Conservation (phyloP, 2,113 vertebrate species). For the Ammodytes marinus region DNA sequence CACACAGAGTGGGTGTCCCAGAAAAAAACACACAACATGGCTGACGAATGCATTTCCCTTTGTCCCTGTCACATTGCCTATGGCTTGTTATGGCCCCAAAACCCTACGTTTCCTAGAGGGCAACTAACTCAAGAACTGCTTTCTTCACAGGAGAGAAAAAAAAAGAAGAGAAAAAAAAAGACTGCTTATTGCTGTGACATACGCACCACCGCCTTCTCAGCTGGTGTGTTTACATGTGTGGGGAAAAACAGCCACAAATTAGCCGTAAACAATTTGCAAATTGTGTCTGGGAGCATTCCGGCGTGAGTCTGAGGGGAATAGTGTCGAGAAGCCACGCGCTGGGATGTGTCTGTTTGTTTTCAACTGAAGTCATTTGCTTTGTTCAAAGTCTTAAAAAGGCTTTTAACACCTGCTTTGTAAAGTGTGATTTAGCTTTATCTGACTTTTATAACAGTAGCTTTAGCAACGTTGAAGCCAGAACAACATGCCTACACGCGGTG, state of each 20-base stretch:
- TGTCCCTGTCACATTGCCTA: conserved; percentile 70
- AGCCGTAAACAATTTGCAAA: conserved; percentile 68
- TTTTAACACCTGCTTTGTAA: conserved; percentile 57
- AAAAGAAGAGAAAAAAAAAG: not conserved
- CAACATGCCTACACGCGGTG: conserved; percentile 31
- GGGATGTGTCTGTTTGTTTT: conserved; percentile 17
- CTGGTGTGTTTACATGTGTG: conserved; percentile 63
- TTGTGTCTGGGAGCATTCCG: conserved; percentile 41
- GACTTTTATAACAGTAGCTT: conserved; percentile 23
- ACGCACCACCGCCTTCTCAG: not conserved
- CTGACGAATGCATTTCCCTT: conserved; percentile 73
- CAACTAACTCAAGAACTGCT: conserved; percentile 34
- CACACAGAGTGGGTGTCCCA: conserved; percentile 72
- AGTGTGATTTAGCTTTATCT: conserved; percentile 36
- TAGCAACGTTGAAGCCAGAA: conserved; percentile 19
- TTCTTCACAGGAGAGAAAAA: conserved; percentile 10
- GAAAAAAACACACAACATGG: conserved; percentile 76
- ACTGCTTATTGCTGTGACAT: not conserved
- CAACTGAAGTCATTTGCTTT: conserved; percentile 35
- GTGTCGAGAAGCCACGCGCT: not conserved
- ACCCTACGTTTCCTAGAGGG: conserved; percentile 58
- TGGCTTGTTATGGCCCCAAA: conserved; percentile 54
- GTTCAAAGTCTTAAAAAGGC: conserved; percentile 35
- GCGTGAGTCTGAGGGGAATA: not conserved
- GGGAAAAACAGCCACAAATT: conserved; percentile 66